These are phyloP conservation scores for Stichodactyla helianthus DNA, from an alignment of 64 coral and sea anemone genomes.

Conservation along the genomic window DNA sequence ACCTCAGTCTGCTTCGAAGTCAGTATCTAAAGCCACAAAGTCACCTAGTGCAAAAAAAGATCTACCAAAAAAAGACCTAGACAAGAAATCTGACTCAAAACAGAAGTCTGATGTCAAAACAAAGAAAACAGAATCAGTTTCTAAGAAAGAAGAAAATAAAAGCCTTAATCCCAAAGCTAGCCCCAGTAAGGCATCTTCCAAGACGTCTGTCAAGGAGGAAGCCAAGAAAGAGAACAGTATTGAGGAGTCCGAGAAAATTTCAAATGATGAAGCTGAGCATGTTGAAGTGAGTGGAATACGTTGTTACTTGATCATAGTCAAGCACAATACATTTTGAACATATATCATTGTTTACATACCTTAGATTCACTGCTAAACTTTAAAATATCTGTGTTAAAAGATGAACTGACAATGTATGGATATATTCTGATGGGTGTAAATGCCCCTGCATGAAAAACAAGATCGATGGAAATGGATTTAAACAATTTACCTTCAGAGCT, in stretches of 20 bases:
- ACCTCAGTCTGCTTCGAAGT: not conserved
- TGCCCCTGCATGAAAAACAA: no score
- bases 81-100: not conserved
- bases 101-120: not conserved
- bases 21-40: not conserved
- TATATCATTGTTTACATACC: not conserved
- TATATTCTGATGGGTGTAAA: no score
- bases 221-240: not conserved
- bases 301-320: not conserved
- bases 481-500: no score
- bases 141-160: conserved; percentile 6
- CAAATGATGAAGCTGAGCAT: not conserved
- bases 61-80: not conserved
- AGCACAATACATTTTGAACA: not conserved
- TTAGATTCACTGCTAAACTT: no score
- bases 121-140: not conserved
- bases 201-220: not conserved
- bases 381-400: no score
- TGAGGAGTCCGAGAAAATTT: not conserved
- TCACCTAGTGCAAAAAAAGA: not conserved
- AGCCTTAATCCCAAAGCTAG: not conserved
- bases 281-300: not conserved
- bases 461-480: no score
- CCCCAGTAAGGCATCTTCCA: not conserved
- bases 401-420: no score